Evolutionary conservation across 2,888 invertebrate species (phyloP).

Genomic region (Rhagophthalmus giganteus): DNA sequence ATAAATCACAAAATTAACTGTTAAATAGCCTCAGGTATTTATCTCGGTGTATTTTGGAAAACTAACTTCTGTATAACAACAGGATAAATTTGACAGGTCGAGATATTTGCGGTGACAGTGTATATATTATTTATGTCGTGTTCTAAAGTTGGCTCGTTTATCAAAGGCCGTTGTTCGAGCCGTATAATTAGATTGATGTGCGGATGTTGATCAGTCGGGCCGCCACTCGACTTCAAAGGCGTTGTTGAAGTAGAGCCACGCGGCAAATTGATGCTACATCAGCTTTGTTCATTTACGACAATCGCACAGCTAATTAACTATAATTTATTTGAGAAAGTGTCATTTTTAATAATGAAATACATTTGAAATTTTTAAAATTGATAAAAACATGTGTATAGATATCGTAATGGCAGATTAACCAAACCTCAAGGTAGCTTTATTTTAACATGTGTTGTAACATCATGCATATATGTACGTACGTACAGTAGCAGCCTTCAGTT

Average conservation of each 20-base stretch:
- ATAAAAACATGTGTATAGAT: slow-evolving; percentile 8
- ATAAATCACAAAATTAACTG: too few relatives aligned
- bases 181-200: slow-evolving; percentile 53
- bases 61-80: too few relatives aligned
- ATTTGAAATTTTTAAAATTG: slow-evolving; percentile 13
- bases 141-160: slow-evolving; percentile 43
- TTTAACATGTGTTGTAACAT: too few relatives aligned
- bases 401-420: too few relatives aligned
- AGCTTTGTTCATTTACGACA: slow-evolving; percentile 36
- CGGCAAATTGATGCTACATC: slow-evolving; percentile 41
- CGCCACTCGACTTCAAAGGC: slow-evolving; percentile 48
- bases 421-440: too few relatives aligned
- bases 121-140: slow-evolving; percentile 39
- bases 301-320: slow-evolving; percentile 38
- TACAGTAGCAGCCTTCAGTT: slow-evolving; percentile 12
- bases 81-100: neutral
- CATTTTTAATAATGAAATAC: slow-evolving; percentile 30
- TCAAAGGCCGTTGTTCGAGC: slow-evolving; percentile 42
- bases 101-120: slow-evolving; percentile 36
- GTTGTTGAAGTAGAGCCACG: slow-evolving; percentile 36
- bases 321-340: slow-evolving; percentile 38
- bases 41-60: too few relatives aligned
- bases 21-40: too few relatives aligned
- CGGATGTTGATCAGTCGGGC: slow-evolving; percentile 52
- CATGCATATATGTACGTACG: too few relatives aligned